These are phyloP conservation scores for Ceratina australensis DNA, from an alignment of 1,140 invertebrate genomes.

Conservation along the genomic window DNA sequence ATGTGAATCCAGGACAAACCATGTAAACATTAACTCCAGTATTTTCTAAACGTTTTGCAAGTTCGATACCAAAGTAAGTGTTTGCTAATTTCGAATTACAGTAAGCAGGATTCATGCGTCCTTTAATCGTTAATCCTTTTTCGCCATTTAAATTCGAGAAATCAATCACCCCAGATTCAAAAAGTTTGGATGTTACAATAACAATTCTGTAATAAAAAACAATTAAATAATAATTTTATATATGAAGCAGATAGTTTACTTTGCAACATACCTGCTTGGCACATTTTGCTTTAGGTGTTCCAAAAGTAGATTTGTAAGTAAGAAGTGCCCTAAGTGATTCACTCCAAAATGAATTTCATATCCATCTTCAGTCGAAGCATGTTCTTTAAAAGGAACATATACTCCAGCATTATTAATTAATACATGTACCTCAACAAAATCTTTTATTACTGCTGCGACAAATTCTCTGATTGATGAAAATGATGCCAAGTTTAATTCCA, in stretches of 20 bases:
- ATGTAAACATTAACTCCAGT: conserved; percentile 86
- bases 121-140: conserved; percentile 77
- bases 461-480: conserved; percentile 86
- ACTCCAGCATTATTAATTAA: conserved; percentile 90
- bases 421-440: conserved; percentile 84
- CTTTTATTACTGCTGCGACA: conserved; percentile 82
- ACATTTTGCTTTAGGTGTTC: conserved; percentile 83
- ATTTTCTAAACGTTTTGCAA: conserved; percentile 81
- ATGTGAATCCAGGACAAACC: conserved; percentile 92
- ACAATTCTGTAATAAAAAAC: conserved; percentile 77
- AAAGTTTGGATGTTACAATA: conserved; percentile 80
- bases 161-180: conserved; percentile 85
- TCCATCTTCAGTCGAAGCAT: conserved; percentile 86
- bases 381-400: conserved; percentile 79
- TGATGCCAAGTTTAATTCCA: conserved; percentile 86
- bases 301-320: conserved; percentile 89
- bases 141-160: conserved; percentile 86
- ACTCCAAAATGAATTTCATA: conserved; percentile 91
- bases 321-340: conserved; percentile 91
- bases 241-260: conserved; percentile 5
- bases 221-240: conserved; percentile 17
- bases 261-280: conserved; percentile 81
- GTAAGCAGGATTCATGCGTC: conserved; percentile 86
- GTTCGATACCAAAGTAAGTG: conserved; percentile 84
- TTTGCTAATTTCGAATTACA: conserved; percentile 90